Conservation (phyloP, 2,113 vertebrate species). For the Zosterops hypoxanthus region DNA sequence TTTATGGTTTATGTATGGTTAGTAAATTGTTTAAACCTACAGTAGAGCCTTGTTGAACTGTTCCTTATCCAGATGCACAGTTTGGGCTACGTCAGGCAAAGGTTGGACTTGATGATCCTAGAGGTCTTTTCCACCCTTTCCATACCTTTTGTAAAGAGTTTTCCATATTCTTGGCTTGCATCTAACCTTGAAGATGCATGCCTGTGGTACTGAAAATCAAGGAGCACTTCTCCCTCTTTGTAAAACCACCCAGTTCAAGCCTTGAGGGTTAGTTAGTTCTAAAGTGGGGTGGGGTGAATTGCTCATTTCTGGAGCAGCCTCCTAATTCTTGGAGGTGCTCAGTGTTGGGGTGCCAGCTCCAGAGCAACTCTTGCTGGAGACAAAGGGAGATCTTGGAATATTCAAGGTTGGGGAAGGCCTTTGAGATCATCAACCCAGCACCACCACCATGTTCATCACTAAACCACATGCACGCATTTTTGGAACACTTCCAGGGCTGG, state of each 20-base stretch:
- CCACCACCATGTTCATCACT: not conserved
- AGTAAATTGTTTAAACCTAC: slow-evolving; percentile 35
- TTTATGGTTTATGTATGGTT: slow-evolving; percentile 68
- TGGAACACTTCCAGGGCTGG: not conserved
- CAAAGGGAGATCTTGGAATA: not conserved
- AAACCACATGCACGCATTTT: not conserved
- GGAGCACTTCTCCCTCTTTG: not conserved
- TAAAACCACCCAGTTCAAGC: not conserved
- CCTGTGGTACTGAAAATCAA: not conserved
- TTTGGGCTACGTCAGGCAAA: not conserved
- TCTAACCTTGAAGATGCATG: not conserved
- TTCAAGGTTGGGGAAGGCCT: not conserved
- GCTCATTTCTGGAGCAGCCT: not conserved
- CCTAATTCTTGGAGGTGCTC: not conserved
- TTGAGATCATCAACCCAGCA: not conserved
- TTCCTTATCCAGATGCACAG: not conserved
- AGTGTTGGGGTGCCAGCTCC: not conserved
- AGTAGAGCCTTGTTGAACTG: not conserved
- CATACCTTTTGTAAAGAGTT: not conserved
- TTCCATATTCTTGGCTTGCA: not conserved
- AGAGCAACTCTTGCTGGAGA: not conserved
- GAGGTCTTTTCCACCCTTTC: not conserved
- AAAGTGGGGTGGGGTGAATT: not conserved
- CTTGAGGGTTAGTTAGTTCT: not conserved
- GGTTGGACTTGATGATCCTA: fast-evolving